Percentiles rank a stretch among this genome's conserved stretches.
These are phyloP conservation scores for Sandelia bainsii DNA, from an alignment of 2,797 vertebrate species.

Conservation along the genomic window DNA sequence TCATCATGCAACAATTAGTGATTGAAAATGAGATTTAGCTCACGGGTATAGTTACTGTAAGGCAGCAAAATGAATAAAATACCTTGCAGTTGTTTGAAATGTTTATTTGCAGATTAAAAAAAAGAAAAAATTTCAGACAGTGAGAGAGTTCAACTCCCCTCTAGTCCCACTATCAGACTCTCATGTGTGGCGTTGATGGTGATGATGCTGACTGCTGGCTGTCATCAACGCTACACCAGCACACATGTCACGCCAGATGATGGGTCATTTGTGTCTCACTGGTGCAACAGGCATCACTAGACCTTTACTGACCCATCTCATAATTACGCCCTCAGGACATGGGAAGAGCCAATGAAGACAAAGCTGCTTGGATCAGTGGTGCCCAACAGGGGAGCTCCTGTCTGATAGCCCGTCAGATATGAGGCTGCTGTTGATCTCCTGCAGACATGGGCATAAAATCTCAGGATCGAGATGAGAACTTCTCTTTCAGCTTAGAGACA, in stretches of 20 bases:
- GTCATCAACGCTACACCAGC: constrained; percentile 59
- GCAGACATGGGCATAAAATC: constrained; percentile 26
- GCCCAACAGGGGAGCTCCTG: constrained; percentile 50
- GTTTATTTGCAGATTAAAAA: constrained; percentile 26
- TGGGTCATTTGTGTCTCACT: constrained; percentile 76
- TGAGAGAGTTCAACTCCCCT: constrained; percentile 40
- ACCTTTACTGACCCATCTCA: constrained; percentile 70
- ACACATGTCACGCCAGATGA: constrained; percentile 68
- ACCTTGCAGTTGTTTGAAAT: not conserved
- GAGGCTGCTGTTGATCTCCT: constrained; percentile 46
- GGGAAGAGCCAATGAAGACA: constrained; percentile 51
- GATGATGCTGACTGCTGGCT: constrained; percentile 59
- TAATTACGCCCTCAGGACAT: constrained; percentile 81
- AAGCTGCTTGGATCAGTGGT: constrained; percentile 38
- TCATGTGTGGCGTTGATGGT: constrained; percentile 22
- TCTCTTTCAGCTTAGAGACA: constrained; percentile 34
- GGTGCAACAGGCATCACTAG: constrained; percentile 69
- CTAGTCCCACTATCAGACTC: constrained; percentile 33
- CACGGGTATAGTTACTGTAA: not conserved
- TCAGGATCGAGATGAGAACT: constrained; percentile 35
- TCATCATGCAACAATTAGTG: constrained; percentile 37
- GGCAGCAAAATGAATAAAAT: not conserved
- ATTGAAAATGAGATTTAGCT: constrained; percentile 20
- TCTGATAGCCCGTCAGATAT: constrained; percentile 54
- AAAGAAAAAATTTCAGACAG: constrained; percentile 21